phyloP scores from a whole-genome alignment of 2,113 vertebrate genomes.

The Peromyscus californicus region DNA sequence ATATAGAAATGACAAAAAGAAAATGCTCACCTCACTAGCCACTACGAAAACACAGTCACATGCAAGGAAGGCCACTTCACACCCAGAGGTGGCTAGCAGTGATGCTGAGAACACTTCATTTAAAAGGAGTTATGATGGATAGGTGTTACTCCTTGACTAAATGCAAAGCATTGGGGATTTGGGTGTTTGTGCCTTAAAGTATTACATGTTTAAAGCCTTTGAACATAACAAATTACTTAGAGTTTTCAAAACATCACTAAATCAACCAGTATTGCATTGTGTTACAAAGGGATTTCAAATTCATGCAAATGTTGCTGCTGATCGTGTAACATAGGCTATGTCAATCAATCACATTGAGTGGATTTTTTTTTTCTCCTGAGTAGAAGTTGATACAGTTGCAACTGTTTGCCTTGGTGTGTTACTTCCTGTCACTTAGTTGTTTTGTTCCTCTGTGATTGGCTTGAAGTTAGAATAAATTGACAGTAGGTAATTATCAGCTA shows the following conservation, averaged over 20 bases:
- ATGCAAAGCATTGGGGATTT: neutral
- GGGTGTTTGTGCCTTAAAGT: neutral
- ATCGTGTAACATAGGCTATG: neutral
- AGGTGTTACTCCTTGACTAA: neutral
- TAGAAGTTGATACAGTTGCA: neutral
- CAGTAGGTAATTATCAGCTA: neutral
- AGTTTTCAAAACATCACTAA: conserved; percentile 6
- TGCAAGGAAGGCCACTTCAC: neutral
- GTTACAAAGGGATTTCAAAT: neutral
- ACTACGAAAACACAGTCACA: neutral
- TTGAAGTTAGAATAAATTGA: neutral
- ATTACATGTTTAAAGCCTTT: neutral
- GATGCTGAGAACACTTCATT: neutral
- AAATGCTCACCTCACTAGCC: neutral
- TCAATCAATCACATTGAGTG: too few species aligned
- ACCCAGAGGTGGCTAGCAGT: neutral
- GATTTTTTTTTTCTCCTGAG: neutral
- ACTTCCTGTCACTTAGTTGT: neutral
- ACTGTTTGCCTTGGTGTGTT: neutral
- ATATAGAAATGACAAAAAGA: neutral
- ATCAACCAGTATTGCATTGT: neutral
- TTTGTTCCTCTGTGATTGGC: neutral
- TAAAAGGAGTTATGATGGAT: neutral
- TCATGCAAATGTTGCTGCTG: neutral
- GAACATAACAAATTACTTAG: neutral